Evolutionary conservation across 2,797 vertebrate species (phyloP).

Genomic region (Acanthurus tractus): DNA sequence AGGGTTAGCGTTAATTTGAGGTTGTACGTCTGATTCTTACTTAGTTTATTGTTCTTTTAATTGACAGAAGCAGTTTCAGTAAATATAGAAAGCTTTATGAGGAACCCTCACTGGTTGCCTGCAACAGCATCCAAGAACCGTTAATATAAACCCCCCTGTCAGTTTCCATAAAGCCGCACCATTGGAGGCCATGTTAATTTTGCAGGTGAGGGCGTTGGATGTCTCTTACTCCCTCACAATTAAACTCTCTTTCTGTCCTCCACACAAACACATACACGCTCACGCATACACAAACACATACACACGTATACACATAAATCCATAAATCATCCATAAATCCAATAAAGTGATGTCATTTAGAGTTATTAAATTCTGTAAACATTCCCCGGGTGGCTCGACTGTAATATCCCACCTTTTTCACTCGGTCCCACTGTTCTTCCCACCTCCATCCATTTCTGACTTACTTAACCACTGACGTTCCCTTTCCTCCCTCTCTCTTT

Average conservation of each 20-base stretch:
- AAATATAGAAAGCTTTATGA: not conserved
- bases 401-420: slow-evolving; percentile 66
- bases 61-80: not conserved
- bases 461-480: slow-evolving; percentile 43
- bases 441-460: slow-evolving; percentile 30
- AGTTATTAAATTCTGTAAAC: slow-evolving; percentile 83
- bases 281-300: no score
- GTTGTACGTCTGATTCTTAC: no score
- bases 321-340: slow-evolving; percentile 74
- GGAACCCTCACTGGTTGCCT: slow-evolving; percentile 17
- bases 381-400: slow-evolving; percentile 75
- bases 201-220: slow-evolving; percentile 42
- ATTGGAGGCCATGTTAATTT: slow-evolving; percentile 47
- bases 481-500: slow-evolving; percentile 21
- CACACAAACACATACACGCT: no score
- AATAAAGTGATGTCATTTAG: slow-evolving; percentile 84
- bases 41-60: not conserved
- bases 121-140: slow-evolving; percentile 33
- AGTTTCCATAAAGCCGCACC: slow-evolving; percentile 49
- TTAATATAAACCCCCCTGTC: slow-evolving; percentile 28
- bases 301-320: no score
- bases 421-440: slow-evolving; percentile 27
- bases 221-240: not conserved
- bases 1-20: not conserved
- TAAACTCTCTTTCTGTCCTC: no score